phyloP scores from a whole-genome alignment of 2,888 invertebrate species.

The Platerodrilus igneus region DNA sequence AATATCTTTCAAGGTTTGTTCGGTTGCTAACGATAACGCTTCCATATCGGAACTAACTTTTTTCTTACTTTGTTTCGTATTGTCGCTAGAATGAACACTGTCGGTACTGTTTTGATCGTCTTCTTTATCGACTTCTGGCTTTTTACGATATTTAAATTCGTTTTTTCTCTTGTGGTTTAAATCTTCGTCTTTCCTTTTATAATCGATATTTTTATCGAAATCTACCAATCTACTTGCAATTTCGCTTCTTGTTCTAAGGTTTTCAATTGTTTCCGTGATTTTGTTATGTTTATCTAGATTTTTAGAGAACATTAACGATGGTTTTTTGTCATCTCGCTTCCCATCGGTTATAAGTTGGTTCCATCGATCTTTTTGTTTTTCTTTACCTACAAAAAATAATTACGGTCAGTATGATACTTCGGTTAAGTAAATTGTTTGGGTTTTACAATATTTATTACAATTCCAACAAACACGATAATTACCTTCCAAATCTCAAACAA shows the following conservation, averaged over 20 bases:
- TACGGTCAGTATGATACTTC: constrained; percentile 8
- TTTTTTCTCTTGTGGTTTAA: constrained; percentile 36
- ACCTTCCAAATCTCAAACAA: too few relatives aligned
- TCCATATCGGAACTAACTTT: constrained; percentile 50
- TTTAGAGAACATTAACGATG: constrained; percentile 17
- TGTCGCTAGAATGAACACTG: constrained; percentile 34
- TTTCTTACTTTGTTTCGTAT: constrained; percentile 29
- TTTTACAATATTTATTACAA: too few relatives aligned
- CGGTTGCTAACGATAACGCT: constrained; percentile 66
- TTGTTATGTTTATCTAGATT: constrained; percentile 46
- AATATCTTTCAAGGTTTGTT: constrained; percentile 78
- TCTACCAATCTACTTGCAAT: constrained; percentile 48
- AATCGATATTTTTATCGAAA: too few relatives aligned
- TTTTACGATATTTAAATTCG: too few relatives aligned
- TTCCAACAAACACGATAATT: too few relatives aligned
- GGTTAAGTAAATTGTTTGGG: constrained; percentile 4
- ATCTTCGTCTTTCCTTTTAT: constrained; percentile 35
- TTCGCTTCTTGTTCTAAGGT: constrained; percentile 60
- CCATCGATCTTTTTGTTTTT: constrained; percentile 35
- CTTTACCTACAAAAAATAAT: constrained; percentile 28
- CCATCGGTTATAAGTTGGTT: constrained; percentile 36
- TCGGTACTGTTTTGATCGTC: constrained; percentile 41
- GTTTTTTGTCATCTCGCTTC: constrained; percentile 6
- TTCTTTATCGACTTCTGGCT: constrained; percentile 24
- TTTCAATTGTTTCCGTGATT: constrained; percentile 55